Evolutionary conservation across 2,888 invertebrate species (phyloP).

Genomic region (Sclerodermus sp.): DNA sequence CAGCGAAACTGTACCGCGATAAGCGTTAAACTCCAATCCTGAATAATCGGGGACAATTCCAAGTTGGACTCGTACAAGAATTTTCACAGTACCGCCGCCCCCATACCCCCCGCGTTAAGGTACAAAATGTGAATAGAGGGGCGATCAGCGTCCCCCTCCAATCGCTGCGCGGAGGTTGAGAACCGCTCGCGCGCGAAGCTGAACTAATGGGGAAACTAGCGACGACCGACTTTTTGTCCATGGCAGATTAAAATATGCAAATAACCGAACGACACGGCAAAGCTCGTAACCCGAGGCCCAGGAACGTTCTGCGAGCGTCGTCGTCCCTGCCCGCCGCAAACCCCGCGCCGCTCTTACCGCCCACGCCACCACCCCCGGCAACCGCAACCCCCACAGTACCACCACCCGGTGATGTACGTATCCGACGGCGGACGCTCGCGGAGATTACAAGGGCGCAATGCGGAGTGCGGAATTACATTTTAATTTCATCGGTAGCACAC

Average conservation of each 20-base stretch:
- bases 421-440: slow-evolving; percentile 19
- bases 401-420: slow-evolving; percentile 18
- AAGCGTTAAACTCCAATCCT: too few relatives aligned
- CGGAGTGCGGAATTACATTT: slow-evolving; percentile 47
- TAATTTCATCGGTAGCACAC: slow-evolving; percentile 43
- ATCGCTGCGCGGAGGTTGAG: too few relatives aligned
- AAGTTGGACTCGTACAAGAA: too few relatives aligned
- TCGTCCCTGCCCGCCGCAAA: neutral
- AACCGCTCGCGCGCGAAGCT: neutral
- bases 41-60: too few relatives aligned
- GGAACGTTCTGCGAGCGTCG: neutral
- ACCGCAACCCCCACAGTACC: slow-evolving; percentile 2
- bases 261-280: slow-evolving; percentile 35
- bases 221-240: slow-evolving; percentile 36
- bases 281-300: slow-evolving; percentile 19
- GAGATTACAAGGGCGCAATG: slow-evolving; percentile 41
- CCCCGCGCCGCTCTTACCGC: slow-evolving; percentile 1
- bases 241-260: slow-evolving; percentile 53
- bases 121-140: too few relatives aligned
- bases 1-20: too few relatives aligned
- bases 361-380: slow-evolving; percentile 3
- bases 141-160: too few relatives aligned
- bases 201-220: slow-evolving; percentile 39
- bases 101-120: too few relatives aligned
- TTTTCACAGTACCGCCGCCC: too few relatives aligned